Base-by-base conservation (phyloP, 2,888 invertebrate genomes). In the Morinoia aosen region DNA sequence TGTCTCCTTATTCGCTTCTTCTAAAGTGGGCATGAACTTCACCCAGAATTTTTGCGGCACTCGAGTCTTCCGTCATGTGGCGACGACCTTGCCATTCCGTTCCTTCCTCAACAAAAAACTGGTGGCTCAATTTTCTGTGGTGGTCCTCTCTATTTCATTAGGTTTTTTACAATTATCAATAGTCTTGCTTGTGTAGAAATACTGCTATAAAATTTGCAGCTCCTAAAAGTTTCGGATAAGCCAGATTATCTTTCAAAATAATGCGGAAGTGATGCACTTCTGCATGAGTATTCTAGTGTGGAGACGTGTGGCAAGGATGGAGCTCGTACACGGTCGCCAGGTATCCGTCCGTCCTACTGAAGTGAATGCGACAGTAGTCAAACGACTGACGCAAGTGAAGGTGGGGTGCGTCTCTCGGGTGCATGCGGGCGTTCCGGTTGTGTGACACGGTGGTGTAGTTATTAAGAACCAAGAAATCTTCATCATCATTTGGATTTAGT, bases 311-410 rank as follows among this genome's bases (percentile, higher is more conserved):
- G 76, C 76, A 76, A 76, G 76, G 76, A 76, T 76, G 8, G 25
- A 16, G 25, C 76, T 76, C 76, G 76, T 76, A 76, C 33, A 76
- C 76, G 76, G 76, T 76, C 76, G 76, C 76, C 76, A 76, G 76
- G 76, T 76, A 76, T 76, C 76, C 76, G 76, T 76, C 76, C 76
- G 76, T 76, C 76, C 76, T 76, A 76, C 76, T 25, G 76, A 76
- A 76, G 76, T 33, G 76, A 76, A 76, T 76, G 76, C 76, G 76
- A 3, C 33, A 76, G 76, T 76, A 76, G 76, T 76, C 33, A 33
- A 25, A 33, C 19, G 76, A 76, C 76, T 76, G 76, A 33, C 25
- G 76, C 19, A 33, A 33, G 76, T 76, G 76, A 33, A 33, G 33
- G 76, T 33, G 76, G 16, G 33, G 76, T 33, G 76, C 19, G 76